phyloP scores from a whole-genome alignment of 2,113 vertebrate genomes.

The Erythrocercus mccallii region DNA sequence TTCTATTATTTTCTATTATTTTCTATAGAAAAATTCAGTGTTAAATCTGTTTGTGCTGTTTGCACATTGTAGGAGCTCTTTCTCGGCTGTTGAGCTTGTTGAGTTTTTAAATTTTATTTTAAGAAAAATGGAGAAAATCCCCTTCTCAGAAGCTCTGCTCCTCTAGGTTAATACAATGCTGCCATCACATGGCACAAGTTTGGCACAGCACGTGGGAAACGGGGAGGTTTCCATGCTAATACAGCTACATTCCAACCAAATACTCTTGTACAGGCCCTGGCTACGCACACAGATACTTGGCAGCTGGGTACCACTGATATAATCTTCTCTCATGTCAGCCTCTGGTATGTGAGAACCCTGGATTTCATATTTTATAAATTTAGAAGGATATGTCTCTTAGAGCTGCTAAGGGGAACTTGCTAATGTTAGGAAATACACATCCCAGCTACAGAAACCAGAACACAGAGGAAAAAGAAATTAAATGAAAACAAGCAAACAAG shows the following conservation, averaged over 20 bases:
- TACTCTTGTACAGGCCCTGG: background rate
- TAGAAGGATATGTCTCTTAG: background rate
- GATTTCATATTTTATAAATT: background rate
- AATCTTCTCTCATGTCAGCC: background rate
- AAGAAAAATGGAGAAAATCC: background rate
- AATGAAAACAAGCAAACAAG: background rate
- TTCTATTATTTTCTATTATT: background rate
- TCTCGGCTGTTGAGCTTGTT: background rate
- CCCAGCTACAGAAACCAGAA: background rate
- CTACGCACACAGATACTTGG: rapidly evolving
- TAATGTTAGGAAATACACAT: background rate
- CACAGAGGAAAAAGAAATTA: background rate
- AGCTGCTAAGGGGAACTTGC: background rate
- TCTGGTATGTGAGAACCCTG: background rate
- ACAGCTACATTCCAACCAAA: background rate
- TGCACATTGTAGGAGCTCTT: background rate
- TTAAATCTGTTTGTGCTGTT: background rate
- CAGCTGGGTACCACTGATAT: rapidly evolving
- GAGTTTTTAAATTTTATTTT: background rate
- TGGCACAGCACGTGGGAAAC: background rate
- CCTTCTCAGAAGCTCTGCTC: background rate
- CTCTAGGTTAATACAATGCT: conserved; percentile 54
- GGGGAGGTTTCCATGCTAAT: background rate
- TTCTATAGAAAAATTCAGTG: background rate
- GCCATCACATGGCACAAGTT: conserved; percentile 53